These are phyloP conservation scores for Oryzias javanicus DNA, from an alignment of 2,113 vertebrate species.

Conservation along the genomic window DNA sequence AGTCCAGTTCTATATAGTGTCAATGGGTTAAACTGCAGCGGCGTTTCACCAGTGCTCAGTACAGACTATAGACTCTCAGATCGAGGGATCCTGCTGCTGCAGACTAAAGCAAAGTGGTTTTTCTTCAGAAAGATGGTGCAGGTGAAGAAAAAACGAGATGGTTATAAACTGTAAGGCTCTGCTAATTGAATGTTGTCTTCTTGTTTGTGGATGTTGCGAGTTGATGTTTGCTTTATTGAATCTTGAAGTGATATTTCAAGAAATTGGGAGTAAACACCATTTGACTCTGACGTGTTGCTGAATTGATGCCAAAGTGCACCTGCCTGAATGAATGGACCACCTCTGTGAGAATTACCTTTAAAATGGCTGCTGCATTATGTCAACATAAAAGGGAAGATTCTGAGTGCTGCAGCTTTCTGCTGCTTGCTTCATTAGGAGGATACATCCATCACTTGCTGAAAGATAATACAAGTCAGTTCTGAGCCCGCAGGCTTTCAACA, in stretches of 20 bases:
- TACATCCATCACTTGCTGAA: conserved; percentile 59
- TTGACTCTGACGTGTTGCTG: conserved; percentile 10
- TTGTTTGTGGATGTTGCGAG: background rate
- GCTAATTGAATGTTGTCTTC: background rate
- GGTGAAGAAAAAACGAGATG: too few relatives aligned
- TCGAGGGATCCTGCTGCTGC: too few relatives aligned
- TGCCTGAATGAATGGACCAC: conserved; percentile 21
- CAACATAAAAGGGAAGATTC: conserved; percentile 44
- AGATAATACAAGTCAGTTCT: conserved; percentile 53
- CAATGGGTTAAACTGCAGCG: too few relatives aligned
- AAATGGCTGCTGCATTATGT: conserved; percentile 30
- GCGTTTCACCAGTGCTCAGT: too few relatives aligned
- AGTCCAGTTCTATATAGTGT: too few relatives aligned
- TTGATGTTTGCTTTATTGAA: background rate
- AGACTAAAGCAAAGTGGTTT: too few relatives aligned
- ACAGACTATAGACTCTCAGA: too few relatives aligned
- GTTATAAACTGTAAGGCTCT: too few relatives aligned
- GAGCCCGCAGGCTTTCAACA: conserved; percentile 42
- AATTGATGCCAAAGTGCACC: conserved; percentile 35
- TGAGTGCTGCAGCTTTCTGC: conserved; percentile 33
- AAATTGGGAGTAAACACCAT: background rate
- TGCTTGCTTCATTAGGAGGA: conserved; percentile 55
- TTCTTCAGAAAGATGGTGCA: too few relatives aligned
- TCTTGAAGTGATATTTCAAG: background rate
- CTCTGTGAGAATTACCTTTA: conserved; percentile 44